Evolutionary conservation across 1,140 invertebrate species (phyloP).

Genomic region (Chlorops oryzae): DNA sequence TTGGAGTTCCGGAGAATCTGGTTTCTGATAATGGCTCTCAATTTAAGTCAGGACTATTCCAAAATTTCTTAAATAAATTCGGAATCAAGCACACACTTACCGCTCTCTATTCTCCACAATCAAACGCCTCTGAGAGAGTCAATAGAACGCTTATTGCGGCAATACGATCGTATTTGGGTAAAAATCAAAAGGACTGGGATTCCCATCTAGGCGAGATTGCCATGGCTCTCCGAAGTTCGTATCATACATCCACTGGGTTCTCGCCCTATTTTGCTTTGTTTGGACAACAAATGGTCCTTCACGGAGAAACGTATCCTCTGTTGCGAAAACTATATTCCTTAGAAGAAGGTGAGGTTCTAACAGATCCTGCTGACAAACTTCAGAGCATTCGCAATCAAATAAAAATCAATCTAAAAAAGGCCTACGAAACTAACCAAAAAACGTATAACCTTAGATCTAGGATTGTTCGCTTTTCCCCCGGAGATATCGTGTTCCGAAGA

Average conservation of each 20-base stretch:
- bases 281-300: not conserved
- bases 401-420: not conserved
- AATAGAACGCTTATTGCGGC: constrained; percentile 5
- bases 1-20: constrained; percentile 9
- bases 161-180: constrained; percentile 5
- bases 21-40: constrained; percentile 13
- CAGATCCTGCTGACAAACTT: not conserved
- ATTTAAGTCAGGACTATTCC: constrained; percentile 8
- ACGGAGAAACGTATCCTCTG: not conserved
- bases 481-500: constrained; percentile 1
- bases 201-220: constrained; percentile 1
- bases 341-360: not conserved
- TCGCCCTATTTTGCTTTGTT: constrained; percentile 3
- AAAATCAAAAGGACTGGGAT: constrained; percentile 9
- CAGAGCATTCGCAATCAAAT: not conserved
- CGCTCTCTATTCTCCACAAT: constrained; percentile 3
- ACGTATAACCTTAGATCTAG: constrained; percentile 2
- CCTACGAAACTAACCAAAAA: not conserved
- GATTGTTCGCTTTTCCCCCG: not conserved
- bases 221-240: constrained; percentile 1
- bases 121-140: constrained; percentile 6
- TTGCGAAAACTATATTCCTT: not conserved
- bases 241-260: not conserved
- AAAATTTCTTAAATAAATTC: not conserved
- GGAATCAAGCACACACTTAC: constrained; percentile 4